Conservation (phyloP, 2,888 invertebrate species). For the Athalia rosae region DNA sequence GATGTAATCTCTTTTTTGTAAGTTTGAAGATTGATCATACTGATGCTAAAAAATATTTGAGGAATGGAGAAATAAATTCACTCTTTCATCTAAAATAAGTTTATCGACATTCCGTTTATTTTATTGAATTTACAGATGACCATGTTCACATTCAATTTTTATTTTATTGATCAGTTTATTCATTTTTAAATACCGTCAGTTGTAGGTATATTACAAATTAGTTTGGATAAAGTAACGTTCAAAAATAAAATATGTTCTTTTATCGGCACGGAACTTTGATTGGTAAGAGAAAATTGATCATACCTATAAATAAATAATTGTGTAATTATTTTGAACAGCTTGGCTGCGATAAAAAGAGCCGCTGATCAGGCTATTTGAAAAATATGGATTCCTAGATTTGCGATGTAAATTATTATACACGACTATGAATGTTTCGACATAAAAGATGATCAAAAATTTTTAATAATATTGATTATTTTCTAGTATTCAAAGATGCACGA, state of each 20-base stretch:
- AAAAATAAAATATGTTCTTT: constrained; percentile 5
- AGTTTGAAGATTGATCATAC: too few species aligned
- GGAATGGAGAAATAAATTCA: too few species aligned
- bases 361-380: constrained; percentile 2
- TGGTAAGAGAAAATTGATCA: not conserved
- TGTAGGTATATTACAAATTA: not conserved
- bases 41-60: too few species aligned
- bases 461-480: constrained; percentile 22
- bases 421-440: constrained; percentile 8
- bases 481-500: constrained; percentile 12
- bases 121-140: too few species aligned
- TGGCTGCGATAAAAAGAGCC: not conserved
- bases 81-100: too few species aligned
- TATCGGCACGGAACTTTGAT: not conserved
- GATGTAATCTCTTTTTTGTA: not conserved
- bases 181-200: too few species aligned
- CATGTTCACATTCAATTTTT: too few species aligned
- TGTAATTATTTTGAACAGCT: not conserved
- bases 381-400: constrained; percentile 14
- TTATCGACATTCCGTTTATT: too few species aligned
- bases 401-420: not conserved
- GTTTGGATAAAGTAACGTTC: constrained; percentile 26
- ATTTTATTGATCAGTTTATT: too few species aligned
- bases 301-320: constrained; percentile 6
- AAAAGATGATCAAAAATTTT: constrained; percentile 27